Percentiles rank a stretch among this genome's conserved stretches.
These are phyloP conservation scores for Tupaia chinensis DNA, from an alignment of 2,113 vertebrate species.

Conservation along the genomic window DNA sequence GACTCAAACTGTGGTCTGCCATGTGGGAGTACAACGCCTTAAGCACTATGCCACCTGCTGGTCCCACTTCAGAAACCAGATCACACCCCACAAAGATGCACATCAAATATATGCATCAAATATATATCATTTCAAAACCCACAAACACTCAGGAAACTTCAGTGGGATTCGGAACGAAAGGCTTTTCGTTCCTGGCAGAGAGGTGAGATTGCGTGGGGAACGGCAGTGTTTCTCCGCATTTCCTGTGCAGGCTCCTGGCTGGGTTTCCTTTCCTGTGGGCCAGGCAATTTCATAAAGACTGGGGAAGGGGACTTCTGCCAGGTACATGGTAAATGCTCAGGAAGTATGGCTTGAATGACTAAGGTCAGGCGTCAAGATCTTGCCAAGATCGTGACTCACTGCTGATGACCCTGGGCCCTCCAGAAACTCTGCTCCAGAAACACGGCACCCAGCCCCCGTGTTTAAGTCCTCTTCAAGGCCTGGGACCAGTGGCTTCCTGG, in stretches of 20 bases:
- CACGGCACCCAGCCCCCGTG: accelerated
- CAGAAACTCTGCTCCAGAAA: no score
- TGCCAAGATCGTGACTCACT: not conserved
- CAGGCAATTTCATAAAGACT: not conserved
- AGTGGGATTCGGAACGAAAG: not conserved
- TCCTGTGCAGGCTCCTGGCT: not conserved
- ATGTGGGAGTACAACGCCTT: no score
- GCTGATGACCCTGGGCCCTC: accelerated
- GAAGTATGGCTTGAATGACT: not conserved
- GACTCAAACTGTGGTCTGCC: no score
- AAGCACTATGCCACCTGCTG: no score
- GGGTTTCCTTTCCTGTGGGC: not conserved
- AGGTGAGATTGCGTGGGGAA: accelerated
- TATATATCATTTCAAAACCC: no score
- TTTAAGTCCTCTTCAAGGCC: not conserved
- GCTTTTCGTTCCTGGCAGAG: accelerated
- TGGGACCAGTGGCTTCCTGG: not conserved
- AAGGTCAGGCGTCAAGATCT: not conserved
- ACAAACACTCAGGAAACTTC: not conserved
- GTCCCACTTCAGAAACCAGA: no score
- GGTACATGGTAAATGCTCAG: not conserved
- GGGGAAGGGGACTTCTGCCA: not conserved
- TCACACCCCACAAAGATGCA: no score
- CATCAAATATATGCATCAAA: no score
- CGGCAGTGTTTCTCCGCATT: accelerated